A percentile compares a stretch with the other conserved stretches of the same genome.
phyloP scores from a whole-genome alignment of 2,888 invertebrate species.

The Adelphocoris suturalis region DNA sequence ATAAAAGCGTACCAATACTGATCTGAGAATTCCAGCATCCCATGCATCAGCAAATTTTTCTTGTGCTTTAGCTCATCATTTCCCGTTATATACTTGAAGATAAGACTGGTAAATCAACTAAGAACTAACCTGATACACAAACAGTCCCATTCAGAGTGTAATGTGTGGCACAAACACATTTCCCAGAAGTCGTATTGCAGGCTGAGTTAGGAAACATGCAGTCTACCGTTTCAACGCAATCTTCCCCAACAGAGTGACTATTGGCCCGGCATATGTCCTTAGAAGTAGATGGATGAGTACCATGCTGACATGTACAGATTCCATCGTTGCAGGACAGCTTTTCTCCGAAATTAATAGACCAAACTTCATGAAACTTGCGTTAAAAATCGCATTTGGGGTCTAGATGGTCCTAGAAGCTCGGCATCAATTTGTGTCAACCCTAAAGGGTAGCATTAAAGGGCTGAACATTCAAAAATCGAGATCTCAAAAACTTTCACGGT shows the following conservation, averaged over 20 bases:
- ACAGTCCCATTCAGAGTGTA: slow-evolving; percentile 54
- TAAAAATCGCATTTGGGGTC: too few species aligned
- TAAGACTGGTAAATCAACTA: not conserved
- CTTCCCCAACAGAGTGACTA: slow-evolving; percentile 40
- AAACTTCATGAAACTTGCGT: too few species aligned
- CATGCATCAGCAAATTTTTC: too few species aligned
- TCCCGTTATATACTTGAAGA: too few species aligned
- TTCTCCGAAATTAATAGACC: too few species aligned
- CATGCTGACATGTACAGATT: slow-evolving; percentile 66
- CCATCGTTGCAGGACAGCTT: slow-evolving; percentile 61
- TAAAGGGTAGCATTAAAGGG: too few species aligned
- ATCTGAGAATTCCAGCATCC: too few species aligned
- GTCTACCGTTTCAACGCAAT: slow-evolving; percentile 72
- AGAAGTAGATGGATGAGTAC: slow-evolving; percentile 66
- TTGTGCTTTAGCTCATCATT: too few species aligned
- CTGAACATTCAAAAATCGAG: too few species aligned
- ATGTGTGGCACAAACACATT: slow-evolving; percentile 70
- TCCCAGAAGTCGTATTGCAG: slow-evolving; percentile 59
- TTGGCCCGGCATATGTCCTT: slow-evolving; percentile 65
- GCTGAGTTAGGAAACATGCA: slow-evolving; percentile 71
- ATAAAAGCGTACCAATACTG: not conserved
- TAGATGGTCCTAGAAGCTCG: too few species aligned
- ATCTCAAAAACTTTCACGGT: too few species aligned
- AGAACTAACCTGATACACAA: slow-evolving; percentile 70
- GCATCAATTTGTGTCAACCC: too few species aligned